phyloP scores from a whole-genome alignment of 1,140 invertebrate genomes.

The Pomacea maculata region DNA sequence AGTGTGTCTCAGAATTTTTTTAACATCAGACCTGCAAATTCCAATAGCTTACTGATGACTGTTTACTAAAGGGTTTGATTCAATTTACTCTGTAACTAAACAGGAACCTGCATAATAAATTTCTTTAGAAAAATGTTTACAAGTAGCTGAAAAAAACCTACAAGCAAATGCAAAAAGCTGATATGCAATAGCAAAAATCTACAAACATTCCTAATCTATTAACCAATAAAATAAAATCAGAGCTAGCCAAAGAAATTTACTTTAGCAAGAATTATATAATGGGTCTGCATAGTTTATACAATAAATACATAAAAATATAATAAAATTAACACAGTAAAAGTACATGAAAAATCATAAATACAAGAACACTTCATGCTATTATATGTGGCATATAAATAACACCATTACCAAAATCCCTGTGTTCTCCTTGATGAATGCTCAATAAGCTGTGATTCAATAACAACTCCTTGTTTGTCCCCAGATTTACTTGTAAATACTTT shows the following conservation, averaged over 20 bases:
- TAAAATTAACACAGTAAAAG: no score
- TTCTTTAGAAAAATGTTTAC: not conserved
- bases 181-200: not conserved
- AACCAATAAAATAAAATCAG: no score
- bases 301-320: no score
- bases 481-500: constrained; percentile 39
- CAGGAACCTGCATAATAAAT: not conserved
- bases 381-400: not conserved
- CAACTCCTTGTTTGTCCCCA: constrained; percentile 40
- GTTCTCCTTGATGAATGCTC: constrained; percentile 54
- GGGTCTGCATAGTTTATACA: no score
- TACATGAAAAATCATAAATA: no score
- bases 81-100: not conserved
- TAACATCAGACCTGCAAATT: constrained; percentile 51
- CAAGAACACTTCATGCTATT: no score
- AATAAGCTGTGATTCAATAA: constrained; percentile 37
- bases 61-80: not conserved
- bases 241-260: no score
- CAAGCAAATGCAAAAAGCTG: constrained; percentile 7
- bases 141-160: not conserved
- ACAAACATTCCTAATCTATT: no score
- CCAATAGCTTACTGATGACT: not conserved
- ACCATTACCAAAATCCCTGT: constrained; percentile 51
- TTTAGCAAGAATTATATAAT: no score
- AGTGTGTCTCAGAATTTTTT: constrained; percentile 45